Conservation (phyloP, 1,140 invertebrate species). For the Zaprionus inermis region DNA sequence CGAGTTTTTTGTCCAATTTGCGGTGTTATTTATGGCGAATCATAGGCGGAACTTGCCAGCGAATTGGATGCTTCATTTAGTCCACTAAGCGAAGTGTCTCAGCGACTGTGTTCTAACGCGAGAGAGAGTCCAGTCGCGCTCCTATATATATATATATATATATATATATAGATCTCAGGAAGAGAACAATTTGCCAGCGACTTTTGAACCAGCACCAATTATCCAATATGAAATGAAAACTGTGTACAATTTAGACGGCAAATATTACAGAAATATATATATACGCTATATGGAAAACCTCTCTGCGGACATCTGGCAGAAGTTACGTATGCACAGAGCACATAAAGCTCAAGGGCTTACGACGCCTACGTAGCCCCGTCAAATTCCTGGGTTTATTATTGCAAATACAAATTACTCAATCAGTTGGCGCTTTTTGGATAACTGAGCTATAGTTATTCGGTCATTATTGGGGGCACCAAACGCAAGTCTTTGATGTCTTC, state of each 20-base stretch:
- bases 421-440: constrained; percentile 33
- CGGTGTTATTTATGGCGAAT: constrained; percentile 55
- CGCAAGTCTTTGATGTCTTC: constrained; percentile 51
- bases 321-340: constrained; percentile 11
- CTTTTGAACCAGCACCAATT: constrained; percentile 46
- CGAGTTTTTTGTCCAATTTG: constrained; percentile 44
- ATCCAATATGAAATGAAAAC: constrained; percentile 40
- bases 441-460: constrained; percentile 42
- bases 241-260: constrained; percentile 38
- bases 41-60: constrained; percentile 24
- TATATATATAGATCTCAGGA: not conserved
- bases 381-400: not conserved
- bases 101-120: constrained; percentile 1
- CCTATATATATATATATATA: too few species aligned
- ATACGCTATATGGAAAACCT: constrained; percentile 2
- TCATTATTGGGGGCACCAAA: not conserved
- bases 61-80: constrained; percentile 43
- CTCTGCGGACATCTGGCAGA: constrained; percentile 13
- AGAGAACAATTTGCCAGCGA: constrained; percentile 25
- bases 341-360: constrained; percentile 58
- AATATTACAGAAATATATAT: constrained; percentile 18
- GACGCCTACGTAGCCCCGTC: constrained; percentile 1
- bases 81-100: not conserved
- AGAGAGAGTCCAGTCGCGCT: not conserved
- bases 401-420: constrained; percentile 20